These are phyloP conservation scores for Dipodomys merriami DNA, from an alignment of 2,113 vertebrate genomes.

Conservation along the genomic window DNA sequence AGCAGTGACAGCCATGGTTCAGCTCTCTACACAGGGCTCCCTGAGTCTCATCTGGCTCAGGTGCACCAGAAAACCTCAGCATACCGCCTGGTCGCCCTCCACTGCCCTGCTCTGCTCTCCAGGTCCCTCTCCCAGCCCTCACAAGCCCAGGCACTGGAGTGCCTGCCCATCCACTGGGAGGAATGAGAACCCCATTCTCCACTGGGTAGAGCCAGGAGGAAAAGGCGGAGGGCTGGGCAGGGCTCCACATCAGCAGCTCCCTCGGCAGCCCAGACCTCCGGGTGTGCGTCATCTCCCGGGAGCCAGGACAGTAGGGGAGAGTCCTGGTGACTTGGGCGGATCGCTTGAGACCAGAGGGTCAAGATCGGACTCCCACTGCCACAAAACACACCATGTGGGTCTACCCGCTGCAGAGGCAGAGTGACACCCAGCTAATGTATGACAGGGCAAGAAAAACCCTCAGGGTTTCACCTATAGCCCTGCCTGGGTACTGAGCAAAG, in stretches of 20 bases:
- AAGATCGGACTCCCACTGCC: background rate
- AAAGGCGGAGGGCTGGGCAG: background rate
- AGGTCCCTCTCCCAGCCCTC: background rate
- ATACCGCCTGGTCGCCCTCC: background rate
- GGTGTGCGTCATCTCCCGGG: no score
- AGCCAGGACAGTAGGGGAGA: no score
- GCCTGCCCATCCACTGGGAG: no score
- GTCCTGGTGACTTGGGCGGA: background rate
- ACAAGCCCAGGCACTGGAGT: background rate
- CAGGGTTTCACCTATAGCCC: no score
- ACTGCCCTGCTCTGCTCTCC: background rate
- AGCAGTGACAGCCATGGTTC: background rate
- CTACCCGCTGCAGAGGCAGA: background rate
- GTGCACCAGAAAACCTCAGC: background rate
- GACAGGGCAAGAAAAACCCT: background rate
- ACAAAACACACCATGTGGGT: background rate
- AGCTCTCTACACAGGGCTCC: background rate
- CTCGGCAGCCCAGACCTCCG: no score
- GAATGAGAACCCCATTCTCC: no score
- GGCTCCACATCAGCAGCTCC: no score
- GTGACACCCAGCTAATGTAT: no score
- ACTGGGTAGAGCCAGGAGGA: background rate
- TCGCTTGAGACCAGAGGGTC: background rate
- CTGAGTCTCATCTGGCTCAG: no score
- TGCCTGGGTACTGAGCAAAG: background rate